phyloP scores from a whole-genome alignment of 2,113 vertebrate species.

The Meriones unguiculatus region DNA sequence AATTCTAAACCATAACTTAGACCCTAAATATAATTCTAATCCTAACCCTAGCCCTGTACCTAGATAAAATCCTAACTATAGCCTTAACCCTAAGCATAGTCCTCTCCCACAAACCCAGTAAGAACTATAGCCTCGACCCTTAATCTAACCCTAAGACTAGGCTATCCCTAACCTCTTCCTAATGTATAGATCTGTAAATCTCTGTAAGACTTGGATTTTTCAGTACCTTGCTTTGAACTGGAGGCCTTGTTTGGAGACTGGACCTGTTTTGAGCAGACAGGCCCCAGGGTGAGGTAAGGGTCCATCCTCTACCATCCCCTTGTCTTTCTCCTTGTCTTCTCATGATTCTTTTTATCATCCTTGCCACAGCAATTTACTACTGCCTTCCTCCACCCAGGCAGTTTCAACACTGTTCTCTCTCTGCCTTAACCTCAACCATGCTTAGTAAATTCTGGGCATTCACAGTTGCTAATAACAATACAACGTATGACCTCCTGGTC shows the following conservation, averaged over 20 bases:
- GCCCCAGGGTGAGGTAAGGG: neutral
- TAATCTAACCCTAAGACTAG: neutral
- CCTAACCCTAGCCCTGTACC: neutral
- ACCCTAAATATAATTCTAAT: neutral
- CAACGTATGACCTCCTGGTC: neutral
- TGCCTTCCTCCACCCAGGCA: neutral
- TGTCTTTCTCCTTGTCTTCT: neutral
- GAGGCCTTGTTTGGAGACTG: neutral
- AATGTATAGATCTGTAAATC: neutral
- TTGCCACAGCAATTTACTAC: rapidly evolving
- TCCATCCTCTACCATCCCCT: rapidly evolving
- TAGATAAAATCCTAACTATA: neutral
- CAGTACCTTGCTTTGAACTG: neutral
- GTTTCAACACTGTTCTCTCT: neutral
- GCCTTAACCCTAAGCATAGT: neutral
- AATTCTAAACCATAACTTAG: neutral
- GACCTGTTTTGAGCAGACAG: neutral
- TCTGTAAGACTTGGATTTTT: neutral
- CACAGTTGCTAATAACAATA: no score
- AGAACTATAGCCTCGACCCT: neutral
- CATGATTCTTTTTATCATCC: neutral
- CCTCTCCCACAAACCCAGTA: neutral
- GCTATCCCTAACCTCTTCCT: neutral
- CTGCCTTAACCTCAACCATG: neutral
- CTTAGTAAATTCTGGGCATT: neutral